These are phyloP conservation scores for Patiria pectinifera DNA, from an alignment of 53 echinoderm and acorn worm genomes.

Conservation along the genomic window DNA sequence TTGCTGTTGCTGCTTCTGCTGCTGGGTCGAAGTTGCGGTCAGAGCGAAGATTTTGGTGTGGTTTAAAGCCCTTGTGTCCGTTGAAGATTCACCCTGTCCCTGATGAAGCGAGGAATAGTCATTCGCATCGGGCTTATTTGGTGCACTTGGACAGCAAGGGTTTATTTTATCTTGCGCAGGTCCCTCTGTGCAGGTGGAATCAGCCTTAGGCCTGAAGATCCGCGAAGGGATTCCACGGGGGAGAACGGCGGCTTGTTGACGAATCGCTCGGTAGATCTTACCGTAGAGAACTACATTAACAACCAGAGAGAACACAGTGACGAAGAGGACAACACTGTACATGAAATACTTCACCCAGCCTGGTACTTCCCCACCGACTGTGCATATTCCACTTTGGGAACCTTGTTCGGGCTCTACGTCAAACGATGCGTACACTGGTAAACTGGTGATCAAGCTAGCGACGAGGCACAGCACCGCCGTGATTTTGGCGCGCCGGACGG, in stretches of 20 bases:
- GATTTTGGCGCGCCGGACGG: constrained; percentile 20
- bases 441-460: not conserved
- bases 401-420: not conserved
- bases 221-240: not conserved
- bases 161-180: no score
- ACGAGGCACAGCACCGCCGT: not conserved
- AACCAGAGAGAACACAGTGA: not conserved
- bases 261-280: not conserved
- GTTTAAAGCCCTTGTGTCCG: no score
- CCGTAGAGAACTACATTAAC: not conserved
- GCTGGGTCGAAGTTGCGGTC: no score
- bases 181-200: no score
- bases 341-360: not conserved
- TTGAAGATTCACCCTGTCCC: no score
- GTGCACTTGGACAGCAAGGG: no score
- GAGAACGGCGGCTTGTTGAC: not conserved
- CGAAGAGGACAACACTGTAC: not conserved
- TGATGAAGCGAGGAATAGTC: no score
- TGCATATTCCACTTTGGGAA: not conserved
- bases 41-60: no score
- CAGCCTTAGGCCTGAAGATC: no score
- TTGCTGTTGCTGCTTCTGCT: no score
- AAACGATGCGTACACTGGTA: constrained; percentile 22
- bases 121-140: no score
- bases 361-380: not conserved